Evolutionary conservation across 2,797 vertebrate genomes (phyloP).

Genomic region (Hyperoplus lanceolatus): DNA sequence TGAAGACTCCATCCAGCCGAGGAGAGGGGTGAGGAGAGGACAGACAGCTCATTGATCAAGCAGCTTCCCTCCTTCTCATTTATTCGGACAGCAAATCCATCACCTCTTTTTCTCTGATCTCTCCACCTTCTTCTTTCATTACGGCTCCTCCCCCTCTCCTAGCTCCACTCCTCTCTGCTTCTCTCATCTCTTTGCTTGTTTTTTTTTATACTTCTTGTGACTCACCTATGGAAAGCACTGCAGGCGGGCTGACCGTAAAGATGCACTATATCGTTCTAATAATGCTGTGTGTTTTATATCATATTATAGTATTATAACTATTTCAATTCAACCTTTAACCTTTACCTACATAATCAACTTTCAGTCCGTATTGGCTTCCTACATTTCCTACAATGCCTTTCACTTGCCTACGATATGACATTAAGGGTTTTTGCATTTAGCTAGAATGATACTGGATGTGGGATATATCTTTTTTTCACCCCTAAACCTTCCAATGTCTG

Average conservation of each 20-base stretch:
- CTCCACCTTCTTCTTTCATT: slow-evolving; percentile 66
- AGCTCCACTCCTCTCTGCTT: slow-evolving; percentile 34
- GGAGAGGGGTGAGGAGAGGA: slow-evolving; percentile 57
- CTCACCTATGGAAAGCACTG: slow-evolving; percentile 40
- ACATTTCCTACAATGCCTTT: not conserved
- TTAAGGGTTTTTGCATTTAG: not conserved
- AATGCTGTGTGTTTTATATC: too few species aligned
- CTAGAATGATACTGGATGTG: not conserved
- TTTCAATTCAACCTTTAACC: too few species aligned
- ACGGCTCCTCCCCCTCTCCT: slow-evolving; percentile 53
- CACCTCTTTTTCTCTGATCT: slow-evolving; percentile 77
- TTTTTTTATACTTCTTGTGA: slow-evolving; percentile 3
- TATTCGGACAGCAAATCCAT: slow-evolving; percentile 86
- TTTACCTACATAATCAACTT: too few species aligned
- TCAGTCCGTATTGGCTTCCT: not conserved
- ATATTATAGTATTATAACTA: too few species aligned
- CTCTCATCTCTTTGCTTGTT: slow-evolving; percentile 11
- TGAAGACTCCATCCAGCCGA: slow-evolving; percentile 60
- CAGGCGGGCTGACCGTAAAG: slow-evolving; percentile 3
- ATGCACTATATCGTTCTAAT: slow-evolving; percentile 6
- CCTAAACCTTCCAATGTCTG: not conserved
- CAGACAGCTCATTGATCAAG: slow-evolving; percentile 84
- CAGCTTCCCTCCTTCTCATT: slow-evolving; percentile 82
- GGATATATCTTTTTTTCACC: not conserved
- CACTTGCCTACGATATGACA: not conserved